Evolutionary conservation across 2,888 invertebrate genomes (phyloP).

Genomic region (Calliopum simillimum): DNA sequence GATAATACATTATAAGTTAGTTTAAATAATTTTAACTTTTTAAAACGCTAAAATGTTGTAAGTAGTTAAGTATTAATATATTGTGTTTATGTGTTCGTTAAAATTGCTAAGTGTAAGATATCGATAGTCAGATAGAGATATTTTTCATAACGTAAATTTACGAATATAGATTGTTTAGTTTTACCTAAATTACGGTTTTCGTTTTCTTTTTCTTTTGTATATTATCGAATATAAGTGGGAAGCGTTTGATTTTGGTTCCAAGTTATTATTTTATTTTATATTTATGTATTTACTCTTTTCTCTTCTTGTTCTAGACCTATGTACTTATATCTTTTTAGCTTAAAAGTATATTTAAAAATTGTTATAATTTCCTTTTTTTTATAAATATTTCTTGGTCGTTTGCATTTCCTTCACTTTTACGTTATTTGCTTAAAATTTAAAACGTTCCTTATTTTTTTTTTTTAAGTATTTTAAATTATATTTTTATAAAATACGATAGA

Average conservation of each 20-base stretch:
- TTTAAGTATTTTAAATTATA: conserved; percentile 5
- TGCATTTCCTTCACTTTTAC: conserved; percentile 19
- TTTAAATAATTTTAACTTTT: too few relatives aligned
- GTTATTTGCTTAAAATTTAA: conserved; percentile 30
- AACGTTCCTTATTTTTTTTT: conserved; percentile 30
- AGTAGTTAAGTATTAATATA: conserved; percentile 12
- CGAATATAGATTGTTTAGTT: conserved; percentile 41
- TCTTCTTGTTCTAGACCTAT: not conserved
- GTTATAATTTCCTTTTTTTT: conserved; percentile 7
- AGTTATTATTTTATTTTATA: conserved; percentile 51
- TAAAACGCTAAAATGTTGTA: too few relatives aligned
- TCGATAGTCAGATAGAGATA: conserved; percentile 17
- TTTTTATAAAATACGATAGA: not conserved
- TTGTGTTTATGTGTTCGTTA: conserved; percentile 21
- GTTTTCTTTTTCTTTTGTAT: conserved; percentile 40
- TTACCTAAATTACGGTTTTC: conserved; percentile 39
- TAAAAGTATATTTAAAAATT: conserved; percentile 34
- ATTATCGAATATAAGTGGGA: conserved; percentile 64
- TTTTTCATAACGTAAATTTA: conserved; percentile 15
- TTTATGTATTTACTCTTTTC: conserved; percentile 27
- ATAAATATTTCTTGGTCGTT: conserved; percentile 32
- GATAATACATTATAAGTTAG: too few relatives aligned
- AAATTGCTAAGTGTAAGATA: conserved; percentile 46
- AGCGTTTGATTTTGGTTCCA: conserved; percentile 66
- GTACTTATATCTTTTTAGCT: conserved; percentile 23